Evolutionary conservation across 64 coral and sea anemone species (phyloP).

Genomic region (Porites australiensis): DNA sequence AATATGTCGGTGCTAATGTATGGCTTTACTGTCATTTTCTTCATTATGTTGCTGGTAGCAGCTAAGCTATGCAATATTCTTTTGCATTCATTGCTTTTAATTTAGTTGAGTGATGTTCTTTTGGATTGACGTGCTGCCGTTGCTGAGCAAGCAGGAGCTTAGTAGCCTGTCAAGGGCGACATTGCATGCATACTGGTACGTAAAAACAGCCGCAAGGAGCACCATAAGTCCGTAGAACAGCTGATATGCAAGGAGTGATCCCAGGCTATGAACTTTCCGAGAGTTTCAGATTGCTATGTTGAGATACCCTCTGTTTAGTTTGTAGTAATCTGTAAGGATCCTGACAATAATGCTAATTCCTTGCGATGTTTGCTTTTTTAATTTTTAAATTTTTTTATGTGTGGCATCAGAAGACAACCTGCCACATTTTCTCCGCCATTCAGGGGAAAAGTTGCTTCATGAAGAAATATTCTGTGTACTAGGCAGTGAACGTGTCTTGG

Average conservation of each 20-base stretch:
- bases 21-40: no score
- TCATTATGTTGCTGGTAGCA: no score
- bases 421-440: slow-evolving; percentile 64
- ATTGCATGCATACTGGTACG: slow-evolving; percentile 74
- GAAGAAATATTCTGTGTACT: no score
- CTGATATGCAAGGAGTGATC: background rate
- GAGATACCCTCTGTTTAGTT: slow-evolving; percentile 20
- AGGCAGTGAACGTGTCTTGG: background rate
- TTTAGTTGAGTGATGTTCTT: no score
- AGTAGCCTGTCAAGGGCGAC: slow-evolving; percentile 65
- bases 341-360: background rate
- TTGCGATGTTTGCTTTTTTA: background rate
- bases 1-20: no score
- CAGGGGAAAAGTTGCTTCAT: slow-evolving; percentile 9
- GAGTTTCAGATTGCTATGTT: slow-evolving; percentile 22
- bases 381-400: no score
- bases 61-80: no score
- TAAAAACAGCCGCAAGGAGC: slow-evolving; percentile 4
- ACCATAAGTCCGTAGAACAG: slow-evolving; percentile 22
- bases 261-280: no score
- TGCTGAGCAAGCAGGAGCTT: background rate
- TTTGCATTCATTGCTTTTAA: no score
- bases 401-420: slow-evolving; percentile 1
- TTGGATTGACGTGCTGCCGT: background rate
- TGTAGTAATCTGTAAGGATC: slow-evolving; percentile 4